Percentiles rank a stretch among this genome's conserved stretches.
phyloP scores from a whole-genome alignment of 1,140 invertebrate species.

The Trichoplusia ni region DNA sequence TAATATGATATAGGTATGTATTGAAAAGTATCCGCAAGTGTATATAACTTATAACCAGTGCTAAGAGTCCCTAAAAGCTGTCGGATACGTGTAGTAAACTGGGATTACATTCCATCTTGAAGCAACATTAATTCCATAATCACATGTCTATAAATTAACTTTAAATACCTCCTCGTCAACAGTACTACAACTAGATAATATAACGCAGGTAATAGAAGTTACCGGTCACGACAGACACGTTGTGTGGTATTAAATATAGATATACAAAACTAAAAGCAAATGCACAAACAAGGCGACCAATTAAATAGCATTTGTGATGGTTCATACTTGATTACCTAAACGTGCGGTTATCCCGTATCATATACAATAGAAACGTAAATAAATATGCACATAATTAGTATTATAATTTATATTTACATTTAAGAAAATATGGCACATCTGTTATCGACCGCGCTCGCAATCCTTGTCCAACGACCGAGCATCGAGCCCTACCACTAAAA shows the following conservation, averaged over 20 bases:
- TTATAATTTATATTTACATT: constrained; percentile 81
- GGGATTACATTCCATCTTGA: constrained; percentile 6
- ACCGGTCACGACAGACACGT: constrained; percentile 34
- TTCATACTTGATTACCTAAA: constrained; percentile 54
- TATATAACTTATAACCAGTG: neutral
- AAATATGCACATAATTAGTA: constrained; percentile 77
- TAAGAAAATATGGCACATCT: constrained; percentile 81
- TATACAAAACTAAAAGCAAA: constrained; percentile 76
- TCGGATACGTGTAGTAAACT: neutral
- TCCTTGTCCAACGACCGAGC: constrained; percentile 43
- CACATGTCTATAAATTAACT: constrained; percentile 13
- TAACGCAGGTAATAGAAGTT: constrained; percentile 34
- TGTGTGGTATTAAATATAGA: constrained; percentile 51
- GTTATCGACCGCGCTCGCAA: constrained; percentile 67
- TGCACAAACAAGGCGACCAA: constrained; percentile 71
- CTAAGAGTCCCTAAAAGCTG: neutral
- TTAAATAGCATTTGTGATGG: constrained; percentile 66
- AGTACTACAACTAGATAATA: constrained; percentile 31
- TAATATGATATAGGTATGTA: too few relatives aligned
- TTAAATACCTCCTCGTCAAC: constrained; percentile 21
- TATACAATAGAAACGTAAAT: constrained; percentile 70
- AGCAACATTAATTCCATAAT: constrained; percentile 15
- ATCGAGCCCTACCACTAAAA: constrained; percentile 47
- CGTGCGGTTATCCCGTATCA: constrained; percentile 52
- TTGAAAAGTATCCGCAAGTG: constrained; percentile 5